phyloP scores from a whole-genome alignment of 1,140 invertebrate species.

The Campoletis sonorensis region DNA sequence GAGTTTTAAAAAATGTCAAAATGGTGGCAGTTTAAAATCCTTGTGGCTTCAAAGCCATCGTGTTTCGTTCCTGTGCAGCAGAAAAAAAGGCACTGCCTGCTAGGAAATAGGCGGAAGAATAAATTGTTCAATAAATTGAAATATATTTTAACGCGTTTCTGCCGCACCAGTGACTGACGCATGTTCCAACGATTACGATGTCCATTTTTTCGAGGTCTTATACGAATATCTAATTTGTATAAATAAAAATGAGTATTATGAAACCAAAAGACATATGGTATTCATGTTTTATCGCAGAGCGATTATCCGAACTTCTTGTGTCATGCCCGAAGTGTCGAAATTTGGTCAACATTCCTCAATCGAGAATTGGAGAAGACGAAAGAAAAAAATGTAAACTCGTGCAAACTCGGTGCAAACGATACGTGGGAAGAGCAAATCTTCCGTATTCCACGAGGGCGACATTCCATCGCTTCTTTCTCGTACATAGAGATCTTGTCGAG shows the following conservation, averaged over 20 bases:
- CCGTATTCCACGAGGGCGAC: conserved; percentile 38
- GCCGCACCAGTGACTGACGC: no score
- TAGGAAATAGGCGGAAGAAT: no score
- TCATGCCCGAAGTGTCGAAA: conserved; percentile 29
- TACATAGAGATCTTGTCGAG: not conserved
- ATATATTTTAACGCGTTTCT: no score
- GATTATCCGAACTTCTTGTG: conserved; percentile 17
- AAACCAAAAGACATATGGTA: conserved; percentile 5
- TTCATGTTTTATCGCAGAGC: not conserved
- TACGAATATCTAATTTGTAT: no score
- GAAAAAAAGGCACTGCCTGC: no score
- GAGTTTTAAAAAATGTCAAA: no score
- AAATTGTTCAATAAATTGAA: no score
- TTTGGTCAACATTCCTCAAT: conserved; percentile 37
- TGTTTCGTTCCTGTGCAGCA: no score
- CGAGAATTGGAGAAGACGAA: not conserved
- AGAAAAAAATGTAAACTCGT: conserved; percentile 31
- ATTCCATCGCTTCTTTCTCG: conserved; percentile 33
- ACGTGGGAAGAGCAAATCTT: conserved; percentile 49
- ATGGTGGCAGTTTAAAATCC: no score
- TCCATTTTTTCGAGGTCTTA: no score
- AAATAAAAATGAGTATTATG: conserved; percentile 3
- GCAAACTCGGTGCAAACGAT: conserved; percentile 39
- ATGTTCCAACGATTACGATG: no score
- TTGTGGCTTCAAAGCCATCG: no score